These are phyloP conservation scores for Argyresthia albistria DNA, from an alignment of 2,888 invertebrate species.

Conservation along the genomic window DNA sequence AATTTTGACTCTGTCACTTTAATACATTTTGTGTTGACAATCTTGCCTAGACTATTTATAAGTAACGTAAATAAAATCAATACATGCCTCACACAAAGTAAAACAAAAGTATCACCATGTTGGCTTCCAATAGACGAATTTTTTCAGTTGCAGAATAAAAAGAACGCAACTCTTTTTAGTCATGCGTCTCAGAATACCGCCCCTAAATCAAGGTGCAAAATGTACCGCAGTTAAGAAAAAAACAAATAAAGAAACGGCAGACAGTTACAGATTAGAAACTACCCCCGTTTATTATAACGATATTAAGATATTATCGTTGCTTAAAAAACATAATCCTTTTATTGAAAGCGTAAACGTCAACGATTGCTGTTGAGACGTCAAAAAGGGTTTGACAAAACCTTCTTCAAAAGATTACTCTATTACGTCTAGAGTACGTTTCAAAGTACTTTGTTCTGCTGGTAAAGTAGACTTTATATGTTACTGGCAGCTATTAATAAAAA, in stretches of 20 bases:
- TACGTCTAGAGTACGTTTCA: too few relatives aligned
- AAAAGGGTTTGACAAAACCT: neutral
- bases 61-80: too few relatives aligned
- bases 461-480: constrained; percentile 31
- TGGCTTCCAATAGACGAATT: too few relatives aligned
- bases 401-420: too few relatives aligned
- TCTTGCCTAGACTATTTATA: too few relatives aligned
- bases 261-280: constrained; percentile 67
- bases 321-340: constrained; percentile 53
- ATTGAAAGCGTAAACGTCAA: constrained; percentile 16
- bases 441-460: too few relatives aligned
- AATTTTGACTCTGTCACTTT: too few relatives aligned
- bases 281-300: constrained; percentile 57
- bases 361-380: neutral
- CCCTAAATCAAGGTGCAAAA: constrained; percentile 15
- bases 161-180: constrained; percentile 49
- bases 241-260: constrained; percentile 15
- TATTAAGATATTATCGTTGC: constrained; percentile 63
- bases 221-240: neutral
- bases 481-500: constrained; percentile 27
- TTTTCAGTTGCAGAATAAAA: too few relatives aligned
- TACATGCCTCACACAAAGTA: too few relatives aligned
- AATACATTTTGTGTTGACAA: too few relatives aligned
- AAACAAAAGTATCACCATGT: too few relatives aligned
- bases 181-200: constrained; percentile 54